Evolutionary conservation across 2,888 invertebrate species (phyloP).

Genomic region (Phania funesta): DNA sequence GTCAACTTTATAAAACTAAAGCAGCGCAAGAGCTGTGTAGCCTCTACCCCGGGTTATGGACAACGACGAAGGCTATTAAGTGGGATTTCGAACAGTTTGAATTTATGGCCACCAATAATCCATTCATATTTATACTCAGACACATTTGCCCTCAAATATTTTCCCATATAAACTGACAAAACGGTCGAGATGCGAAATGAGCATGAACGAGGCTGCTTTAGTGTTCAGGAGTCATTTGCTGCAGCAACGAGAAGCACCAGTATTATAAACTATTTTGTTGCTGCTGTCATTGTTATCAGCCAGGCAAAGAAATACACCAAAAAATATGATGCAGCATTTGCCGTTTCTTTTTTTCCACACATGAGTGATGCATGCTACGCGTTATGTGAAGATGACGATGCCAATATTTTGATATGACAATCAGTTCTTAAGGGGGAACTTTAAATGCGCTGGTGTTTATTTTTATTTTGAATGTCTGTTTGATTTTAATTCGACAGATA

Average conservation of each 20-base stretch:
- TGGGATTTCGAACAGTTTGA: conserved; percentile 77
- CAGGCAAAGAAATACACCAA: too few relatives aligned
- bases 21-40: conserved; percentile 21
- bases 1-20: conserved; percentile 17
- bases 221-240: conserved; percentile 21
- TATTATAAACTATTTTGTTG: conserved; percentile 3
- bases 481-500: too few relatives aligned
- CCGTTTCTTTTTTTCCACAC: too few relatives aligned
- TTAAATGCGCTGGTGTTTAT: too few relatives aligned
- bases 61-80: conserved; percentile 73
- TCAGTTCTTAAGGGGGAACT: too few relatives aligned
- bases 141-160: neutral
- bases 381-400: too few relatives aligned
- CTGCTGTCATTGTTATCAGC: neutral
- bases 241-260: conserved; percentile 7
- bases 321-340: too few relatives aligned
- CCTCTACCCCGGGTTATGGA: conserved; percentile 43
- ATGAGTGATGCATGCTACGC: too few relatives aligned
- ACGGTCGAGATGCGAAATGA: conserved; percentile 45
- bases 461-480: too few relatives aligned
- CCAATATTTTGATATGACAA: too few relatives aligned
- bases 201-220: conserved; percentile 20
- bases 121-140: conserved; percentile 31
- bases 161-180: conserved; percentile 52
- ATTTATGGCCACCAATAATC: conserved; percentile 73